These are phyloP conservation scores for Tor tambroides DNA, from an alignment of 2,113 vertebrate genomes.

Conservation along the genomic window DNA sequence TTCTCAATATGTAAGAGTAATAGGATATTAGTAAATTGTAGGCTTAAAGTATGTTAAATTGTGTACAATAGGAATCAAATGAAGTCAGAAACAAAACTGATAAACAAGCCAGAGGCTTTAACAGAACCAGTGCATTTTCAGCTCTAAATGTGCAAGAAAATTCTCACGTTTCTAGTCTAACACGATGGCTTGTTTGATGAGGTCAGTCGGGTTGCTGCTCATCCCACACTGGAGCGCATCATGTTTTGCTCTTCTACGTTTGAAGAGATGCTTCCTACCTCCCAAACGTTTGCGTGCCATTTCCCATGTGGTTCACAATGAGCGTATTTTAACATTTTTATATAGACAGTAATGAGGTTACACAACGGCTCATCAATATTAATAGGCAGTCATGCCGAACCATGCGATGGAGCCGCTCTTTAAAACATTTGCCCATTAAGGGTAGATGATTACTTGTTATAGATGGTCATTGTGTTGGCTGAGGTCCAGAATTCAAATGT, in stretches of 20 bases:
- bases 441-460: slow-evolving; percentile 59
- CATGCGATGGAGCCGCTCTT: slow-evolving; percentile 33
- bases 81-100: not conserved
- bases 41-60: too few species aligned
- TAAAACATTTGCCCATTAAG: slow-evolving; percentile 56
- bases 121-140: slow-evolving; percentile 19
- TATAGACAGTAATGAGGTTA: slow-evolving; percentile 49
- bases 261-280: slow-evolving; percentile 13
- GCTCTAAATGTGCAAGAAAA: not conserved
- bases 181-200: not conserved
- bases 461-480: slow-evolving; percentile 47
- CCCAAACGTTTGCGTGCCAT: not conserved
- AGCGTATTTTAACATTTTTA: slow-evolving; percentile 47
- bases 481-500: slow-evolving; percentile 42
- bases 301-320: slow-evolving; percentile 11
- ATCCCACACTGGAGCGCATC: not conserved
- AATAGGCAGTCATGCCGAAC: slow-evolving; percentile 40
- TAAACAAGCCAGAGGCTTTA: not conserved
- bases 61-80: not conserved
- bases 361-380: slow-evolving; percentile 61
- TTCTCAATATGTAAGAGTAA: not conserved
- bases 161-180: not conserved
- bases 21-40: not conserved
- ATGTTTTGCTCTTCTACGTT: not conserved
- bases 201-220: not conserved